Base-by-base conservation (phyloP, 2,113 vertebrate genomes). In the Hyla sarda region DNA sequence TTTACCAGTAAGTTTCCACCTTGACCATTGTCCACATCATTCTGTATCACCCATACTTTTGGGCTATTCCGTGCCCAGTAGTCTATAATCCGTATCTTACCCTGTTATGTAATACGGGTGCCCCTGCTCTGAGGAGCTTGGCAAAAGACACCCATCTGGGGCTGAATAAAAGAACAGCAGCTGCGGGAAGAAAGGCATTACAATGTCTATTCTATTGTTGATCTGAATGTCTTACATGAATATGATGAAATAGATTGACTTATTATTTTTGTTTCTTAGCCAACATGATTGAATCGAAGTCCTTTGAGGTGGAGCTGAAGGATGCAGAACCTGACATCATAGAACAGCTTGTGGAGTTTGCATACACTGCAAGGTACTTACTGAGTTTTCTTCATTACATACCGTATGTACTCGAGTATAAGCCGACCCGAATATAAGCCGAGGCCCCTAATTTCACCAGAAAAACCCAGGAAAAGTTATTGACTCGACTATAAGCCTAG, bases 211-310 rank as follows among this genome's bases (percentile, higher is more conserved):
- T 28, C 19, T 4, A 54, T 82, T 83, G 2, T 83, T 28, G 28
- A 8, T 73, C 16, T 41, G 75, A n/a, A 78, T 25, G 28, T 34
- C 23, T 23, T 3, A 56, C 78, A 69, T 50, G 47, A 41, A 23
- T 73, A 12, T 3, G 25, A 81, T 65, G 17, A 6, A 16, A 23
- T 67, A 56, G 8, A 78, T 54, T 83, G 54, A 23, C 28, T 16
- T 50, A 50, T 88, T 83, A 72, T 25, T 60, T 84, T 87, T 87
- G 58, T 86, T 62, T 90, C 89, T 84, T 90, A 99, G 97, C 97
- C 87, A 98, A 97, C 91, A 99, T 99, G 98, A 95, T 99, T 91
- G 97, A 99, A 92, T 98, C 98, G 3, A 97, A 96, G 82, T 97
- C 96, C 75, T 98, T 97, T 86, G 97, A 99, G 93, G 98, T 99